These are phyloP conservation scores for Rhinogobio ventralis DNA, from an alignment of 2,797 vertebrate genomes.

Conservation along the genomic window DNA sequence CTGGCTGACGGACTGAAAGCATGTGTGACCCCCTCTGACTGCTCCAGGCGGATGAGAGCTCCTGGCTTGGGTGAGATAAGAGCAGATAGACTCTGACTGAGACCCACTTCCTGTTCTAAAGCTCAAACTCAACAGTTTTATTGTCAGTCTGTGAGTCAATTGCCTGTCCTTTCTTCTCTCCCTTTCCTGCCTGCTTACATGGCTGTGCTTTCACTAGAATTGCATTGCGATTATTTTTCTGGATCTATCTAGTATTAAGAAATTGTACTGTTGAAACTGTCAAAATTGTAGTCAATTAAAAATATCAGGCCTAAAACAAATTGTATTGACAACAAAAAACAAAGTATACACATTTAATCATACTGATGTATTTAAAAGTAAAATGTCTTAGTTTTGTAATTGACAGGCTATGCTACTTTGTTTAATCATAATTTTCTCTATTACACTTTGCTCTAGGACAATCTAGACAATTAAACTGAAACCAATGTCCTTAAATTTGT, in stretches of 20 bases:
- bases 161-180: slow-evolving; percentile 28
- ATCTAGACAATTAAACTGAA: no score
- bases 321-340: background rate
- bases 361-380: background rate
- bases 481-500: background rate
- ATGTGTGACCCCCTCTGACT: slow-evolving; percentile 37
- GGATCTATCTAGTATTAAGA: background rate
- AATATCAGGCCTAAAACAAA: background rate
- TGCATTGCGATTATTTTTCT: background rate
- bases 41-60: slow-evolving; percentile 36
- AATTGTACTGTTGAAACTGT: background rate
- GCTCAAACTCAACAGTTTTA: slow-evolving; percentile 56
- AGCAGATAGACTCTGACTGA: slow-evolving; percentile 48
- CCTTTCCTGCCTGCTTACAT: slow-evolving; percentile 7
- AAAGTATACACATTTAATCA: background rate
- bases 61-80: slow-evolving; percentile 62
- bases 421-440: background rate
- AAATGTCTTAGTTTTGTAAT: background rate
- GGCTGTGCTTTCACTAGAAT: background rate
- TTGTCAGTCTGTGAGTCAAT: slow-evolving; percentile 4
- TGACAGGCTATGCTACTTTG: background rate
- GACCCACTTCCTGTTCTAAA: slow-evolving; percentile 58
- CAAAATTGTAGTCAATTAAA: background rate
- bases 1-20: slow-evolving; percentile 23
- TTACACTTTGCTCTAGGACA: background rate